Evolutionary conservation across 2,888 invertebrate species (phyloP), one percentile per base, ranked within the genome.

Genomic region (Loripinus fragilis): DNA sequence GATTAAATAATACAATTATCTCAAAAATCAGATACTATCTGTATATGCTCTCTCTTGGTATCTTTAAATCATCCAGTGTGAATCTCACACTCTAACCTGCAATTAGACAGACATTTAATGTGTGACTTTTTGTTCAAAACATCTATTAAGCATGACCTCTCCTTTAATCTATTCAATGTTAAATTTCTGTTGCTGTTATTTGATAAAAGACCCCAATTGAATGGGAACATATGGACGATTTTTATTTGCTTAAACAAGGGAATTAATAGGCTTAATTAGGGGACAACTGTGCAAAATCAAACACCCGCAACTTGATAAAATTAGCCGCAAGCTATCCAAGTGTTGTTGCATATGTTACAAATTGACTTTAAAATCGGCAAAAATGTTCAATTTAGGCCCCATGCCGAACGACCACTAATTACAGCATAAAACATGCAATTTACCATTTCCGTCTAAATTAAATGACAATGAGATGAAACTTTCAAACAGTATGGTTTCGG

Each of bases 381-480:
- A 60, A 60, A 2, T 60, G 20, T 60, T 60, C 60, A 33, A 30
- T 60, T 23, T 33, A 30, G 10, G 12, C 33, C 20, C 23, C 60
- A 30, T 60, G 60, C 60, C 33, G 60, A 60, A 10, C 20, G 33
- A 12, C 20, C 60, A 60, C 33, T 33, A 60, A 60, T 23, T 60
- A 15, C 23, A 5, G 60, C 17, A 60, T 60, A 60, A 60, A 60
- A 30, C 60, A 23, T 60, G 60, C 60, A 60, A 60, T 60, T 60
- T 60, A 33, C 60, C 60, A 60, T 60, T 60, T 60, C 60, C 60
- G 60, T 28, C 60, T 33, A 60, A 60, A 60, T 60, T 60, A 60
- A 33, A 33, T 20, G 15, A 60, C 60, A 60, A 60, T 33, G 15
- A 10, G 33, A 33, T 5, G 12, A 60, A 60, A 33, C 25, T 28